Evolutionary conservation across 2,797 vertebrate species (phyloP), one percentile per base, ranked within the genome.

Genomic region (Rhinatrema bivittatum): DNA sequence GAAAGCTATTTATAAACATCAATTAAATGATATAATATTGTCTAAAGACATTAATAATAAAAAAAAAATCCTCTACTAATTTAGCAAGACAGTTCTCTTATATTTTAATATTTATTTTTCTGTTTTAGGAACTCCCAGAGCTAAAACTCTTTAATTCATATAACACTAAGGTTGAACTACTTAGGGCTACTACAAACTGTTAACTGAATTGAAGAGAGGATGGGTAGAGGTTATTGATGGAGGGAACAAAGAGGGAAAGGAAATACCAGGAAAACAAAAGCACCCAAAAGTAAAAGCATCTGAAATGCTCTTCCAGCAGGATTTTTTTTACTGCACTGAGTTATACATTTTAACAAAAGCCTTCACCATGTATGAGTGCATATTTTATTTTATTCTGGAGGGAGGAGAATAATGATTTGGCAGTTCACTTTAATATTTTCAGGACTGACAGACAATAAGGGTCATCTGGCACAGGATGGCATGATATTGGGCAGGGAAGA

Each of bases 1-100:
- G 20, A 30, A 55, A 54, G 36, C 42, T 79, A 80, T 80, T 76
- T 76, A 80, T 75, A 79, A 79, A 68, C 60, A 79, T 73, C 68
- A 79, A 74, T 76, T 79, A 76, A 70, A 57, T 57, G n/a, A 61
- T 55, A 65, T 52, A 67, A 47, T 25, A 47, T 58, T 53, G 36
- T 68, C 45, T 32, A 71, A 62, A 65, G 13, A 36, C 42, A 65
- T 76, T 72, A 68, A 68, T 64, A 72, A 64, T 35, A 56, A 59
- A 65, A 39, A n/a, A n/a, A n/a, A n/a, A n/a, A n/a, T n/a, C n/a
- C n/a, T n/a, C 31, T 56, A 50, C 50, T 61, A 68, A 70, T 68
- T 57, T 53, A 46, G 26, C 26, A 55, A 51, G 34, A 34, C 25
- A 52, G 35, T 8, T 50, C 29, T 66, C 12, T 31, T 50, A 57